These are phyloP conservation scores for Trichopoda pennipes DNA, from an alignment of 2,888 invertebrate genomes.

Conservation along the genomic window DNA sequence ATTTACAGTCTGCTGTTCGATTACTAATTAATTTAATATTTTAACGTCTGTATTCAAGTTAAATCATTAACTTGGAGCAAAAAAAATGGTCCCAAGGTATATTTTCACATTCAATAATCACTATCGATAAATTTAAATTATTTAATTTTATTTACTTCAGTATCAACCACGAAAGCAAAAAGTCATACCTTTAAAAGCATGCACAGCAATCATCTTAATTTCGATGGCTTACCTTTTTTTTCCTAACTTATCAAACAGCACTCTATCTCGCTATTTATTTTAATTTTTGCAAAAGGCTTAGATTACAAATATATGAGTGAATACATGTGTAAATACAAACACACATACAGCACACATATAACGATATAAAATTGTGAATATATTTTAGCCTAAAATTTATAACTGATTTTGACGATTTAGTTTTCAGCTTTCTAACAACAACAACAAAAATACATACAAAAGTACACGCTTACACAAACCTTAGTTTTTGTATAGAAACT, in stretches of 20 bases:
- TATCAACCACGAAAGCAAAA: too few relatives aligned
- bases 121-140: too few relatives aligned
- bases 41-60: too few relatives aligned
- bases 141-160: too few relatives aligned
- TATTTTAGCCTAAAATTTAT: slow-evolving; percentile 67
- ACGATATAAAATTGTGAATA: slow-evolving; percentile 3
- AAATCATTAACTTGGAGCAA: too few relatives aligned
- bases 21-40: too few relatives aligned
- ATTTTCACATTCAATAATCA: too few relatives aligned
- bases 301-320: slow-evolving; percentile 21
- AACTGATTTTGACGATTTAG: slow-evolving; percentile 71
- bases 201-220: too few relatives aligned
- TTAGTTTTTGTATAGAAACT: slow-evolving; percentile 2
- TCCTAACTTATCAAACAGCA: neutral
- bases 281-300: slow-evolving; percentile 36
- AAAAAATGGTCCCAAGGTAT: too few relatives aligned
- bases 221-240: too few relatives aligned
- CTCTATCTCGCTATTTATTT: slow-evolving; percentile 7
- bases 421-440: slow-evolving; percentile 60
- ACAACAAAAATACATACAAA: neutral
- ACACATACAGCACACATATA: slow-evolving; percentile 5
- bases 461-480: neutral
- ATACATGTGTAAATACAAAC: slow-evolving; percentile 18
- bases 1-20: too few relatives aligned
- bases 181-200: too few relatives aligned